Percentiles rank a stretch among this genome's conserved stretches.
These are phyloP conservation scores for Tragelaphus strepsiceros DNA, from an alignment of 2,113 vertebrate genomes.

Conservation along the genomic window DNA sequence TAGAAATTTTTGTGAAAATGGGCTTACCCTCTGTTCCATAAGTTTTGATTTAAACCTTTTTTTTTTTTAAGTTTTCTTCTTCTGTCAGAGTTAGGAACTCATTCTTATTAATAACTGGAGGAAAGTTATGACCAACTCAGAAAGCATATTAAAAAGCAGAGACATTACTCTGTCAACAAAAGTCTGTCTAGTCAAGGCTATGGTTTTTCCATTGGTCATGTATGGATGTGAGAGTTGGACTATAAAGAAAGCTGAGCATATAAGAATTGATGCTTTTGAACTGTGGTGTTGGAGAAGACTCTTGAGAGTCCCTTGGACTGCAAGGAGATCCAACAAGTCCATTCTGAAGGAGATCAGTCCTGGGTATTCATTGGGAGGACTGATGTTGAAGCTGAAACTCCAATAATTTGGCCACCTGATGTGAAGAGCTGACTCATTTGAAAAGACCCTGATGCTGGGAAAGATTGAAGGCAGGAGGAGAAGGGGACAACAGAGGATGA, in stretches of 20 bases:
- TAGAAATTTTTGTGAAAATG: neutral
- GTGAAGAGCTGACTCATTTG: neutral
- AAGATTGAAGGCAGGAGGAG: neutral
- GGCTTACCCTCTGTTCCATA: neutral
- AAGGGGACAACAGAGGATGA: neutral
- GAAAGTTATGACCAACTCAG: neutral
- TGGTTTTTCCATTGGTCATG: neutral
- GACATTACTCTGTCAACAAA: neutral
- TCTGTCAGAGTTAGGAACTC: neutral
- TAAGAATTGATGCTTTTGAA: neutral
- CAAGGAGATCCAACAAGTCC: neutral
- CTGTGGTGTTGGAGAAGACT: neutral
- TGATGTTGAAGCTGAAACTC: neutral
- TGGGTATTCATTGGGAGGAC: neutral
- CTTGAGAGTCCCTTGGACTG: neutral
- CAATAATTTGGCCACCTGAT: neutral
- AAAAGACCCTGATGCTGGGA: neutral
- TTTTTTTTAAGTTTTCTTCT: neutral
- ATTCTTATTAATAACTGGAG: neutral
- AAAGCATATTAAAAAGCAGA: neutral
- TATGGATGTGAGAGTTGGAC: neutral
- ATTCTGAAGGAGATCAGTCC: neutral
- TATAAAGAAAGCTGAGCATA: fast-evolving
- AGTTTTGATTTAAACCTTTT: neutral
- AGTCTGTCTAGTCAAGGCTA: neutral